These are phyloP conservation scores for Chlorospingus semifuscus DNA, from an alignment of 2,797 vertebrate species.

Conservation along the genomic window DNA sequence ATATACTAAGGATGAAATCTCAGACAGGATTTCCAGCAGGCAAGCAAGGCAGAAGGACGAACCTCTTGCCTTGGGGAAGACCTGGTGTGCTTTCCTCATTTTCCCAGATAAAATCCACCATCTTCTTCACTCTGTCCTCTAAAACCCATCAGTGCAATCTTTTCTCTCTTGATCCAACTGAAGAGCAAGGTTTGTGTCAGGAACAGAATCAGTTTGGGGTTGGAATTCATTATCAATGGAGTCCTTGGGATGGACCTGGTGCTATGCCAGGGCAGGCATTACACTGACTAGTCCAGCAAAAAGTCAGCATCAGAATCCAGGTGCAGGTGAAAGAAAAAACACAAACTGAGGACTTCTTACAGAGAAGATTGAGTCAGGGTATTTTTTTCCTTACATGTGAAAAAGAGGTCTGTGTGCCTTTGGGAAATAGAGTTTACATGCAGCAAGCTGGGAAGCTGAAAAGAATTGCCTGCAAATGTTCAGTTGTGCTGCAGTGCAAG, in stretches of 20 bases:
- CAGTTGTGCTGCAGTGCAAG: background rate
- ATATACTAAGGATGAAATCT: background rate
- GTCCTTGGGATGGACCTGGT: background rate
- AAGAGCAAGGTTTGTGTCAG: background rate
- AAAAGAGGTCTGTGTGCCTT: background rate
- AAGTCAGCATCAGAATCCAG: background rate
- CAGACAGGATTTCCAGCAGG: background rate
- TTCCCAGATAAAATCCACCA: background rate
- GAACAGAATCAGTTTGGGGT: background rate
- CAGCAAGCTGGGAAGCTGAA: background rate
- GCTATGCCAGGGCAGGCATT: background rate
- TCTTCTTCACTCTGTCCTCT: background rate
- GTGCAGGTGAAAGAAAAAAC: background rate
- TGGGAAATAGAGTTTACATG: background rate
- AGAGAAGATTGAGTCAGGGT: background rate
- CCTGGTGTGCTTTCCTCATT: background rate
- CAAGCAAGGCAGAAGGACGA: background rate
- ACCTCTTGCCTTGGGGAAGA: background rate
- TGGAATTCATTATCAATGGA: background rate
- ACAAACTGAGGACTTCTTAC: background rate
- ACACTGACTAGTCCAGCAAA: accelerated
- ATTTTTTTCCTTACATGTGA: background rate
- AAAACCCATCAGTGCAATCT: background rate
- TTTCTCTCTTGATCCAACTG: background rate
- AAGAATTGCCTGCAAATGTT: background rate